Evolutionary conservation across 2,888 invertebrate species (phyloP), one percentile per base, ranked within the genome.

Genomic region (Taphrorychus bicolor): DNA sequence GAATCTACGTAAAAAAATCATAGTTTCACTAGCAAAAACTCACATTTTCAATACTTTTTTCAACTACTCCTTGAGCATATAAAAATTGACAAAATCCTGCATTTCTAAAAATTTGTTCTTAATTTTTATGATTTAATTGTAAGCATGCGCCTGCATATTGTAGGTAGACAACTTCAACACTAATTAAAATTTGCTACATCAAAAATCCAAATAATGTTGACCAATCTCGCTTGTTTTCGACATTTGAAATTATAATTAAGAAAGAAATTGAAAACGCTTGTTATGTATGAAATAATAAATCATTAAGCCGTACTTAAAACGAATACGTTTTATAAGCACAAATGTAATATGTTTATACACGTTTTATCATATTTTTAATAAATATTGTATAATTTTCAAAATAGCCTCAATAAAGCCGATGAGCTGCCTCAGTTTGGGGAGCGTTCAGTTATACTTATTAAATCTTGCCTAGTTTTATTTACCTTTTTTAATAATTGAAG

Each of bases 351-450:
- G 81, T 81, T 82, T 82, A 81, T 81, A 81, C 82, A 81, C 82
- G 77, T 76, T 81, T 81, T 82, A 81, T 79, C 80, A 81, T 81
- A 82, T 82, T 82, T 82, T 82, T 81, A 81, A 81, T 80, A 80
- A 70, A 71, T 70, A 70, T 53, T 71, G 62, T 69, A 69, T 68
- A 71, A 71, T 66, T 69, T 66, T 61, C 57, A 65, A 67, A 63
- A 63, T 64, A 59, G 48, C 66, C 59, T 59, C 14, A 66, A 70
- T 66, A 70, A 66, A 70, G 60, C 49, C 59, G 62, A 69, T 14
- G 45, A 66, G 57, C 59, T 51, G 61, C 56, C 45, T 57, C 57
- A 40, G 48, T 61, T 60, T 45, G 57, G 41, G 58, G 54, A 56
- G 52, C 53, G 32, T 56, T 60, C 57, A 63, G 63, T 63, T 63